Conservation (phyloP, 2,888 invertebrate species). For the Lochmaea crataegi region DNA sequence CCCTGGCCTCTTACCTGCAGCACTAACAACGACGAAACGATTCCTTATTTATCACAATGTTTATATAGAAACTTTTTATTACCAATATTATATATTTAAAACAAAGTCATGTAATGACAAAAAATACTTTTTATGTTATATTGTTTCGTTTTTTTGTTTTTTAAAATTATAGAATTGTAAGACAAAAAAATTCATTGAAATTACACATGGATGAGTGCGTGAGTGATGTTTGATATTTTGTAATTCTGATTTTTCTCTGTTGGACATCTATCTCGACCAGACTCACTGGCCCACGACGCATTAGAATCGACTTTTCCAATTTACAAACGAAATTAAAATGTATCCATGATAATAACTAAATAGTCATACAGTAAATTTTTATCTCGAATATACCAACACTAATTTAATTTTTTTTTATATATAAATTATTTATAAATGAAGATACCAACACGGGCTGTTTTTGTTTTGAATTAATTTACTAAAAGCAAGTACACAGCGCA, state of each 20-base stretch:
- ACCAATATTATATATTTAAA: conserved; percentile 58
- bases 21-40: conserved; percentile 61
- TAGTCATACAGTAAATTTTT: background rate
- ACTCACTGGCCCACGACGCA: conserved; percentile 23
- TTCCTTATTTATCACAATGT: conserved; percentile 57
- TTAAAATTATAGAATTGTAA: conserved; percentile 37
- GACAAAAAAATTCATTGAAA: conserved; percentile 43
- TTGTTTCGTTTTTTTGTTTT: conserved; percentile 40
- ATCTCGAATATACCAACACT: background rate
- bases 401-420: background rate
- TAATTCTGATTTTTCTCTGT: conserved; percentile 56
- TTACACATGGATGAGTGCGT: conserved; percentile 56
- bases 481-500: background rate
- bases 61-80: conserved; percentile 65
- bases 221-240: conserved; percentile 46
- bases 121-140: conserved; percentile 60
- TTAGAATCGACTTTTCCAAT: background rate
- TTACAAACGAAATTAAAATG: background rate
- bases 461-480: background rate
- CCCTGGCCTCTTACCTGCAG: conserved; percentile 67
- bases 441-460: background rate
- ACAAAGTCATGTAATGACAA: conserved; percentile 64
- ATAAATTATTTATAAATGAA: background rate
- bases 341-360: background rate
- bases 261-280: conserved; percentile 45